Evolutionary conservation across 2,113 vertebrate genomes (phyloP).

Genomic region (Lepus americanus): DNA sequence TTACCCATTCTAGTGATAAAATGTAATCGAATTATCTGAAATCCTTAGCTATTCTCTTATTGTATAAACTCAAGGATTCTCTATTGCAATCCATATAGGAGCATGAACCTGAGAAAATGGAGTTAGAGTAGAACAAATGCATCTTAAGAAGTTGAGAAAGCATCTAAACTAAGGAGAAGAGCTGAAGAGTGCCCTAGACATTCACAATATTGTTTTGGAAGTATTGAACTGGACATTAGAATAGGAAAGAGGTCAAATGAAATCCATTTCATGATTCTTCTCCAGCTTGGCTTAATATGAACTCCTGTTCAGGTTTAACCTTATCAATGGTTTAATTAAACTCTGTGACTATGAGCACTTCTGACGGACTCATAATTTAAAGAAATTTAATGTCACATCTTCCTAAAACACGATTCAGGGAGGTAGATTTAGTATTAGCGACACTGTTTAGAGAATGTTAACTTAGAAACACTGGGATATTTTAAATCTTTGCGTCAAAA

Average conservation of each 20-base stretch:
- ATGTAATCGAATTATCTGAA: background rate
- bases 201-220: too few species aligned
- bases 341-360: background rate
- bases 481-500: background rate
- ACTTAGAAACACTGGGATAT: background rate
- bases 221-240: too few species aligned
- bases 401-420: background rate
- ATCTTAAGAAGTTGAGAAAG: background rate
- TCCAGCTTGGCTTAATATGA: too few species aligned
- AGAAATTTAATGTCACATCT: background rate
- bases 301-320: background rate
- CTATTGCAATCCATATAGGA: background rate
- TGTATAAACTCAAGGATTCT: background rate
- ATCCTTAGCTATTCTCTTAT: background rate
- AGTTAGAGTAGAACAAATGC: fast-evolving
- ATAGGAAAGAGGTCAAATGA: too few species aligned
- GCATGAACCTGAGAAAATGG: background rate
- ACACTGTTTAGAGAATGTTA: background rate
- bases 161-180: background rate
- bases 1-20: background rate
- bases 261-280: too few species aligned
- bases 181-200: background rate
- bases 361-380: background rate
- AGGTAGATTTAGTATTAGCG: background rate
- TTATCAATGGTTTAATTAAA: background rate